A percentile compares a stretch with the other conserved stretches of the same genome.
Conservation (phyloP, 1,140 invertebrate genomes). For the Drosophila lacertosa region DNA sequence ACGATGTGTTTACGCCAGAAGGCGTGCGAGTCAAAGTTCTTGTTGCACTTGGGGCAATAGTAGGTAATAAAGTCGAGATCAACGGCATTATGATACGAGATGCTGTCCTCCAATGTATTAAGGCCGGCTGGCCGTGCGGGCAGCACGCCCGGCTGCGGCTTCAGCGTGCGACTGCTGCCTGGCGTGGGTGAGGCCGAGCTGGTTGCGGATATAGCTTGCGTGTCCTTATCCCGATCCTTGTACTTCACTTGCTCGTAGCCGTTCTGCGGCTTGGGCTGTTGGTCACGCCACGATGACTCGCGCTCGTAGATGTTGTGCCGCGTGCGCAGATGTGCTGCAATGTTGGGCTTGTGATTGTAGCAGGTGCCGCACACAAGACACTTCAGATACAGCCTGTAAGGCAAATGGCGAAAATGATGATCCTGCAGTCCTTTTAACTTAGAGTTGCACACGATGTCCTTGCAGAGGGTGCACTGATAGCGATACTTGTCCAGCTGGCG, state of each 20-base stretch:
- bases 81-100: constrained; percentile 79
- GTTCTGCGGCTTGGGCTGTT: constrained; percentile 42
- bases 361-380: constrained; percentile 76
- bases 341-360: constrained; percentile 82
- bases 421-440: constrained; percentile 80
- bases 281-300: constrained; percentile 38
- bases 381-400: constrained; percentile 73
- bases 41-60: constrained; percentile 73
- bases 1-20: constrained; percentile 82
- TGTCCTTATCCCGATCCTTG: constrained; percentile 25
- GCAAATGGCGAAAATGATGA: constrained; percentile 77
- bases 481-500: constrained; percentile 74
- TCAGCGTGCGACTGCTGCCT: constrained; percentile 38
- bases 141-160: constrained; percentile 46
- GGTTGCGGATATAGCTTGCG: background rate
- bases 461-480: constrained; percentile 73
- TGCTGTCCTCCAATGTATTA: constrained; percentile 72
- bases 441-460: constrained; percentile 72
- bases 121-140: constrained; percentile 61
- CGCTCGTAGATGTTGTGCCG: constrained; percentile 67
- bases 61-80: constrained; percentile 78
- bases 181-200: constrained; percentile 11
- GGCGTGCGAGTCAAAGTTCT: constrained; percentile 77
- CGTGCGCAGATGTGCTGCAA: constrained; percentile 67
- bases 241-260: constrained; percentile 29